Conservation (phyloP, 2,888 invertebrate genomes). For the Drosophila anomalata region DNA sequence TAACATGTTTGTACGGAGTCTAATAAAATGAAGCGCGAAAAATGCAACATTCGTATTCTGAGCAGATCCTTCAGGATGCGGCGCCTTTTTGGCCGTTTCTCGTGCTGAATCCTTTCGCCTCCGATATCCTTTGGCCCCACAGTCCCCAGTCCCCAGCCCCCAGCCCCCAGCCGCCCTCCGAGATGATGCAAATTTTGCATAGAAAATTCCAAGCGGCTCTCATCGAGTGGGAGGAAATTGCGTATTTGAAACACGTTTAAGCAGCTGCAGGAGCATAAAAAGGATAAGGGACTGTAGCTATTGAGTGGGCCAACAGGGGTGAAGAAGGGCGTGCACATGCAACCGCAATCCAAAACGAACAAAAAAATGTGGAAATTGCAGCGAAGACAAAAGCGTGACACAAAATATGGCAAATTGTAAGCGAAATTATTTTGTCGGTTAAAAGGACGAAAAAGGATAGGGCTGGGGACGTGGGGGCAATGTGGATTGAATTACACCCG, state of each 20-base stretch:
- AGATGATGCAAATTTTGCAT: constrained; percentile 31
- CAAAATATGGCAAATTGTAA: constrained; percentile 36
- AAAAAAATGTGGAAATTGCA: constrained; percentile 56
- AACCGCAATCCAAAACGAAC: constrained; percentile 24
- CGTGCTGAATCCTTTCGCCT: not conserved
- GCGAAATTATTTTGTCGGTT: constrained; percentile 48
- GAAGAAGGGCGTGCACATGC: constrained; percentile 23
- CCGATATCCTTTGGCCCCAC: not conserved
- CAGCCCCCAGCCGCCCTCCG: not conserved
- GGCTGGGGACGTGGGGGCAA: not conserved
- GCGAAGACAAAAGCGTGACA: constrained; percentile 64
- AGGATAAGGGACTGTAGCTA: constrained; percentile 24
- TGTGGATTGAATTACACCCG: constrained; percentile 35
- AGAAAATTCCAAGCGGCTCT: constrained; percentile 32
- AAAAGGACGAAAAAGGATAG: not conserved
- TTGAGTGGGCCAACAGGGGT: not conserved
- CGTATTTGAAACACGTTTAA: constrained; percentile 77
- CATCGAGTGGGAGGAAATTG: constrained; percentile 55
- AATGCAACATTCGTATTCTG: constrained; percentile 66
- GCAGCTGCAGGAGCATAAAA: constrained; percentile 74
- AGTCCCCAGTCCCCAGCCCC: not conserved
- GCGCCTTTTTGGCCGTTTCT: constrained; percentile 1
- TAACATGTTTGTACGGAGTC: constrained; percentile 66
- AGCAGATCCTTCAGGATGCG: constrained; percentile 45
- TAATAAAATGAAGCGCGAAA: constrained; percentile 60